Evolutionary conservation across 2,797 vertebrate species (phyloP), one percentile per base, ranked within the genome.

Genomic region (Pygocentrus nattereri): DNA sequence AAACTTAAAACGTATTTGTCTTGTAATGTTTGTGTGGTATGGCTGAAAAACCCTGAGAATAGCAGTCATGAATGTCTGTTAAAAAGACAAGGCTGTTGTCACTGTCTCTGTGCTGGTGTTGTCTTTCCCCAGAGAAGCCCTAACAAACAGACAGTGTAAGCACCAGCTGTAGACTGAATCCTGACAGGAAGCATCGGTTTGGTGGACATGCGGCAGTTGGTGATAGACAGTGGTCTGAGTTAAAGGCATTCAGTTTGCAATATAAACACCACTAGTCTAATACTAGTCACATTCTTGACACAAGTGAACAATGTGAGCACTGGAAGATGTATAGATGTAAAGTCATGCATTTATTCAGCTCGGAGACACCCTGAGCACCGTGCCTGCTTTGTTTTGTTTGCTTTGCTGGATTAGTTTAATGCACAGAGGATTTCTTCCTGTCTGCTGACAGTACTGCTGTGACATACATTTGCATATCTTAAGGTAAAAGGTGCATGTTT

Each of bases 101-200:
- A 54, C 25, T 62, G 80, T 56, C 67, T 76, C 38, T n/a, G n/a
- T 76, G 74, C 69, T 71, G 49, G 21, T 62, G 54, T 56, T 52
- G 75, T 76, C 44, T 71, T 30, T 72, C 80, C 80, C 74, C 23
- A 41, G 31, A 64, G 23, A 72, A 73, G 72, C 19, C 23, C 23
- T 52, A 34, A 38, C 54, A 78, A 44, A 27, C 38, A 52, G 30
- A 59, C 47, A 44, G 67, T 67, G 61, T 58, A 80, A 67, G 71
- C 69, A 71, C 52, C 38, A 15, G 13, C 34, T 72, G 70, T 34
- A 72, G 70, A 30, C 30, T 31, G 70, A 30, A 31, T 18, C 4
- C 25, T 72, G 70, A 72, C 70, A 72, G 70, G 54, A n/a, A 59
- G 31, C 77, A 61, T 59, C 67, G 18, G 44, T 71, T 79, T 79